These are phyloP conservation scores for Temnothorax longispinosus DNA, from an alignment of 1,140 invertebrate genomes.

Conservation along the genomic window DNA sequence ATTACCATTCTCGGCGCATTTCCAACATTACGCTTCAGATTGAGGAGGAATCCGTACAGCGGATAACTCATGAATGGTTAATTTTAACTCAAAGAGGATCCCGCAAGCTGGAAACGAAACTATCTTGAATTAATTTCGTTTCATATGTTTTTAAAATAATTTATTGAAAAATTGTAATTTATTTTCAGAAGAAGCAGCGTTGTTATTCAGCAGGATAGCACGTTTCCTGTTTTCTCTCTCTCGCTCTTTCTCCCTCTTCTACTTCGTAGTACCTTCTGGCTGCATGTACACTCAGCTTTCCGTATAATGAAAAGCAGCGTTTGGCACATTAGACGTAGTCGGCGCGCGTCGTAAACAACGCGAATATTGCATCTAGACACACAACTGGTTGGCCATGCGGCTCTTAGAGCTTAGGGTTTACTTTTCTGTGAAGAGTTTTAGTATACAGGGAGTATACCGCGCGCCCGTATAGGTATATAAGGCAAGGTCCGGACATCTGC, in stretches of 20 bases:
- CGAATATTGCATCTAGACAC: slow-evolving; percentile 54
- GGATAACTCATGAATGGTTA: not conserved
- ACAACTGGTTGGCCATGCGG: slow-evolving; percentile 7
- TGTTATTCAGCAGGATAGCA: not conserved
- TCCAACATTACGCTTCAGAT: not conserved
- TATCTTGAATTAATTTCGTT: not conserved
- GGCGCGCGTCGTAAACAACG: slow-evolving; percentile 49
- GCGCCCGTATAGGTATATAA: not conserved
- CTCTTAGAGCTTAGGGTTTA: slow-evolving; percentile 22
- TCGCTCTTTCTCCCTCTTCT: not conserved
- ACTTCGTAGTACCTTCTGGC: not conserved
- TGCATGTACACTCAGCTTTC: not conserved
- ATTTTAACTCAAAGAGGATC: not conserved
- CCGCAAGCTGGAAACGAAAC: not conserved
- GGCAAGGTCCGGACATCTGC: not conserved
- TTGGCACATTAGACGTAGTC: not conserved
- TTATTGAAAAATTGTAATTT: not conserved
- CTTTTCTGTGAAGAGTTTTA: slow-evolving; percentile 21
- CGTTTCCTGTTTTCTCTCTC: not conserved
- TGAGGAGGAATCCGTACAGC: not conserved
- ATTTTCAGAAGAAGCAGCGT: not conserved
- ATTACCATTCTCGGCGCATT: not conserved
- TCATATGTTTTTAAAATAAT: not conserved
- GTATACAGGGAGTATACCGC: not conserved
- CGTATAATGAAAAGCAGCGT: slow-evolving; percentile 61